Base-by-base conservation (phyloP, 2,888 invertebrate genomes). In the Nysson spinosus region DNA sequence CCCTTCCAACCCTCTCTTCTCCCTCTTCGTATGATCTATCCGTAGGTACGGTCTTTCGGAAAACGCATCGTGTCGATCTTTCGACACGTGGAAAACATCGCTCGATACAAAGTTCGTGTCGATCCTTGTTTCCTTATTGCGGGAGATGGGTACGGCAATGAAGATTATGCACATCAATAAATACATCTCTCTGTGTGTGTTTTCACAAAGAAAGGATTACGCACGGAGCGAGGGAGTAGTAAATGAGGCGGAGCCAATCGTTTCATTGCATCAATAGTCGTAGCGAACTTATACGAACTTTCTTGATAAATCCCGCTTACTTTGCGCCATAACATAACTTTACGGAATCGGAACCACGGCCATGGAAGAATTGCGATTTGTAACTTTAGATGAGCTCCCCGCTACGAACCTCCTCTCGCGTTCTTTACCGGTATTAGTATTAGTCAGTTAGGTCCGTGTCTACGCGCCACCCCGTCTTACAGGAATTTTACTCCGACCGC, bases 231-330 rank as follows among this genome's bases (percentile, higher is more conserved):
- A 24, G 72, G 77, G 80, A 80, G 73, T 78, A 75, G 83, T 81
- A 85, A 86, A 86, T 86, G 86, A 86, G 85, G 83, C 85, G 85
- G 79, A 83, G 82, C 85, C 85, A 86, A 86, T 86, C 86, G 86
- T 86, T 86, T 86, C 86, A 86, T 86, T 86, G 86, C 85, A 86
- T 86, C 85, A 84, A 86, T 86, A 86, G 86, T 86, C 86, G 83
- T 84, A 83, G 79, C 77, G 70, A 80, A 84, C 86, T 86, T 85
- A 82, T 84, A 85, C 85, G 80, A 86, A 86, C 84, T 86, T 86
- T 86, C 86, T 85, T 86, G 86, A 86, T 86, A 86, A 86, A 86
- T 86, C 82, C 85, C 84, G 84, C 83, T 85, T 85, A 86, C 86
- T 86, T 85, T 82, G 84, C 84, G 82, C 86, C 83, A 83, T 85